Evolutionary conservation across 2,888 invertebrate genomes (phyloP).

Genomic region (Homarus gammarus): DNA sequence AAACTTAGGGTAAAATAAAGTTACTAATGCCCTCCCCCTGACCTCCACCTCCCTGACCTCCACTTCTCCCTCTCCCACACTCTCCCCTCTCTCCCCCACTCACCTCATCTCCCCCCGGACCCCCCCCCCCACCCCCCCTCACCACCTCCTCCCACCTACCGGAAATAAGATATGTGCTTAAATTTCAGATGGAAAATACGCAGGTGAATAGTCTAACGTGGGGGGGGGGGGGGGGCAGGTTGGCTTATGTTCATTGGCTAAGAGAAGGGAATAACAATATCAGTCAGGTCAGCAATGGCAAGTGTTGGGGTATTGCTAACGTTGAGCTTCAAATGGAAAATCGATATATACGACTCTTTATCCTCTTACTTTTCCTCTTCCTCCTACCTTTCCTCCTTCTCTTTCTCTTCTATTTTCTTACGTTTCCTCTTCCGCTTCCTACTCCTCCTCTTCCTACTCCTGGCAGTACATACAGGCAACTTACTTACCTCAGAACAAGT

Average conservation of each 20-base stretch:
- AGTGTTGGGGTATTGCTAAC: too few species aligned
- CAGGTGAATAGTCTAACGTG: too few species aligned
- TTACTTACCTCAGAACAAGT: too few species aligned
- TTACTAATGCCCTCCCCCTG: too few species aligned
- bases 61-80: not conserved
- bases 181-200: too few species aligned
- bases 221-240: too few species aligned
- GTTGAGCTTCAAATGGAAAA: too few species aligned
- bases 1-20: not conserved
- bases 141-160: not conserved
- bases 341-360: too few species aligned
- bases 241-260: too few species aligned
- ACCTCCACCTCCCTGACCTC: not conserved
- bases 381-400: not conserved
- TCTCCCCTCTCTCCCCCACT: not conserved
- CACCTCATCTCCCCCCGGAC: not conserved
- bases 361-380: not conserved
- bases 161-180: too few species aligned
- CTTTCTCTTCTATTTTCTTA: not conserved
- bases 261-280: too few species aligned
- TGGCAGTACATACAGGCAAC: not conserved
- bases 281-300: too few species aligned
- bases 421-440: not conserved
- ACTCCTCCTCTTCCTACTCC: not conserved
- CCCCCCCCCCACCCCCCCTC: not conserved